Conservation (phyloP, 2,113 vertebrate genomes). For the Percopsis transmontana region DNA sequence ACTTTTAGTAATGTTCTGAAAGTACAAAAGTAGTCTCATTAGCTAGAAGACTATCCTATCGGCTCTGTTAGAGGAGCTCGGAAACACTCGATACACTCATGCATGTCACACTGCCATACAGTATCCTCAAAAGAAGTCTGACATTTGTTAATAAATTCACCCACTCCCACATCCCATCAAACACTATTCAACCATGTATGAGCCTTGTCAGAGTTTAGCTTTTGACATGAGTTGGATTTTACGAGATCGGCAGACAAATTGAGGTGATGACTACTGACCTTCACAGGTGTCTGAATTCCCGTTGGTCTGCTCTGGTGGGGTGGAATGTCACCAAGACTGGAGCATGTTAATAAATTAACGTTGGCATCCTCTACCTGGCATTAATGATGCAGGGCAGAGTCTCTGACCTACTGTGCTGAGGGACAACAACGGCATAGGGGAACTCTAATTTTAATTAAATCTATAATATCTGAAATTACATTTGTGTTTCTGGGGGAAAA, state of each 20-base stretch:
- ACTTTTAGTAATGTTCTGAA: no score
- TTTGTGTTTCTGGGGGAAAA: background rate
- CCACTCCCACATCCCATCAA: constrained; percentile 47
- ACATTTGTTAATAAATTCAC: constrained; percentile 52
- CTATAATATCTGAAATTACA: no score
- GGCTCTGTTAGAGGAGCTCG: background rate
- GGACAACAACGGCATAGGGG: background rate
- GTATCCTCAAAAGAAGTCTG: constrained; percentile 30
- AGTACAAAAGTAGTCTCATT: no score
- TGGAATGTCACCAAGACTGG: background rate
- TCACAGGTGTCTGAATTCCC: constrained; percentile 47
- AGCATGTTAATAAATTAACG: constrained; percentile 32
- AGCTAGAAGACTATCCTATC: no score
- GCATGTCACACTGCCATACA: constrained; percentile 27
- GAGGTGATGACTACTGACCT: constrained; percentile 60
- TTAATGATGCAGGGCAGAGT: constrained; percentile 32
- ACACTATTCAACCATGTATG: constrained; percentile 43
- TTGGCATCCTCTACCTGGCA: constrained; percentile 27
- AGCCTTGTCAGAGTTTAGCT: constrained; percentile 23
- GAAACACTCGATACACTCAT: constrained; percentile 7
- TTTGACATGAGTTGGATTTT: constrained; percentile 46
- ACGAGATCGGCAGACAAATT: constrained; percentile 50
- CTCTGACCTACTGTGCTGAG: constrained; percentile 20
- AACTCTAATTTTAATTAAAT: background rate
- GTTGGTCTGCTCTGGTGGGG: constrained; percentile 11